Evolutionary conservation across 2,888 invertebrate species (phyloP), one percentile per base, ranked within the genome.

Genomic region (Heliothis peltigera): DNA sequence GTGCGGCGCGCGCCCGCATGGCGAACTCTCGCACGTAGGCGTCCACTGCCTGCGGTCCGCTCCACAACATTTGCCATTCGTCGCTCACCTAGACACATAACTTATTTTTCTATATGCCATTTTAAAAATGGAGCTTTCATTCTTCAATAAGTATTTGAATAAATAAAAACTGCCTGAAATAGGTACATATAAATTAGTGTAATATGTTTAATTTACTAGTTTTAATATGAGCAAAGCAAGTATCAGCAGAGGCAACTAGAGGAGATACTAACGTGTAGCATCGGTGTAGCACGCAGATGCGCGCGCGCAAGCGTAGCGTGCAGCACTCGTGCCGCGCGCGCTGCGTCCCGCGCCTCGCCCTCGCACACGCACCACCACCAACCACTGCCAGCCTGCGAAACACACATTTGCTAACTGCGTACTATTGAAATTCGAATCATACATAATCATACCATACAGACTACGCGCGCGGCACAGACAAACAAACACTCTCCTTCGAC

Each of bases 51-150:
- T 73, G 79, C 44, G 94, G 94, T 0, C 94, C 94, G 44, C 85
- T 55, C 94, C 94, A 95, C 55, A 84, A 42, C 62, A 86, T 49
- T 80, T 93, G 93, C 94, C 94, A 95, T 56, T 90, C 88, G 17
- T 92, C 92, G 2, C 92, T 91, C 8, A 90, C 90, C 94, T 94
- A 70, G 0, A 21, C 1, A 43, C 19, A n/a, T 1, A 49, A n/a
- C 42, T 8, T 2, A 17, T 39, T 52, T n/a, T 32, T 15, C 46
- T 32, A 25, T 8, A 8, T 32, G 3, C 3, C 3, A 18, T 21
- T 21, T 19, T 47, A n/a, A 3, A 15, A 12, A 32, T 32, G 32
- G 12, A 32, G 0, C 32, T n/a, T n/a, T n/a, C n/a, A n/a, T n/a
- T n/a, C n/a, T n/a, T n/a, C n/a, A n/a, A n/a, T n/a, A n/a, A n/a